phyloP scores from a whole-genome alignment of 2,888 invertebrate genomes.

The Plebejus melissa region DNA sequence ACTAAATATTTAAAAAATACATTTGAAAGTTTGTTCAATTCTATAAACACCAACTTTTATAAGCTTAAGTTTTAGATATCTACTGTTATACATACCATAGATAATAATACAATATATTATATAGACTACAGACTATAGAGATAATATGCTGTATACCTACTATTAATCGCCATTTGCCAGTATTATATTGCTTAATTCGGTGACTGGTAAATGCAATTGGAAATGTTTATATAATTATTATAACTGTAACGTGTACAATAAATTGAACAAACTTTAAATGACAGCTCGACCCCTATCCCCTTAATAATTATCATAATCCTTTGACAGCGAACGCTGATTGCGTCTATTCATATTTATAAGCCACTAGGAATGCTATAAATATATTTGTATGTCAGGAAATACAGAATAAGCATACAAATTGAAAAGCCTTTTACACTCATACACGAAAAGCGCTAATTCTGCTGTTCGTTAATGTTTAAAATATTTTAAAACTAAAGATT shows the following conservation, averaged over 20 bases:
- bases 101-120: too few relatives aligned
- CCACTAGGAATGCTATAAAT: constrained; percentile 1
- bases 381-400: constrained; percentile 1
- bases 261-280: constrained; percentile 22
- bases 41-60: too few relatives aligned
- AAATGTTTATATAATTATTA: not conserved
- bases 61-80: too few relatives aligned
- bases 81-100: too few relatives aligned
- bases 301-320: constrained; percentile 24
- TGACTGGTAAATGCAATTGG: not conserved
- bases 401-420: constrained; percentile 3
- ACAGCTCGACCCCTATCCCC: constrained; percentile 8
- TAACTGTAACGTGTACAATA: not conserved
- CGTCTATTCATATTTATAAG: constrained; percentile 26
- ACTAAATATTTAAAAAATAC: too few relatives aligned
- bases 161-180: too few relatives aligned
- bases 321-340: constrained; percentile 27
- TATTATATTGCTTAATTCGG: not conserved
- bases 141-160: too few relatives aligned
- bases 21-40: too few relatives aligned
- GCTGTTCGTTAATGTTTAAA: too few relatives aligned
- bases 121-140: too few relatives aligned
- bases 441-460: not conserved
- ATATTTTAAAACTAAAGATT: too few relatives aligned
- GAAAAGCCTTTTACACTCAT: not conserved